Base-by-base conservation (phyloP, 2,113 vertebrate species). In the Clarias batrachus region DNA sequence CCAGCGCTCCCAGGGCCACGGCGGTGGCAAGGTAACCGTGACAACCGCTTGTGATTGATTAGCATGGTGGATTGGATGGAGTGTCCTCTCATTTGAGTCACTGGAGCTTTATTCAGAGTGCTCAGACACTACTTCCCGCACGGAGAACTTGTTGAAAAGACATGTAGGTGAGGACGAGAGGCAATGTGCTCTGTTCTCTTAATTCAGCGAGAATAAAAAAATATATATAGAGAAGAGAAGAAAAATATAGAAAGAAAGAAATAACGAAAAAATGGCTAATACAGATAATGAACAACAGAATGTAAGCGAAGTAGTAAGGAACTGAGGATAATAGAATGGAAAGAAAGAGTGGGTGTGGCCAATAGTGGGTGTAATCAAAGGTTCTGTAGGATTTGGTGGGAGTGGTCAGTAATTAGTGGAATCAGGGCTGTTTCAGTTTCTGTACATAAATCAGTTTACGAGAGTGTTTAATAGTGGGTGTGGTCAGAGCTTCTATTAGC, bases 41-140 rank as follows among this genome's bases (percentile, higher is more conserved):
- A 87, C 83, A 91, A 89, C 91, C 91, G 91, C 88, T 85, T 11
- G 87, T 93, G 94, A 95, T 93, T 95, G 93, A 95, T 94, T 94
- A 91, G 92, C 88, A 90, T 93, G 92, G 93, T 90, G 93, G 93
- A 93, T 65, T 88, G 80, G 93, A 93, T 91, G 92, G 88, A 88
- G 90, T 90, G 85, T 93, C 92, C 93, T 93, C 94, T 94, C 93
- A 92, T 88, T 89, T 86, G 88, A 92, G 90, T 60, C 77, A 59
- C 54, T 79, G 54, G 77, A 79, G 77, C 27, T 60, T 80, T 59
- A 33, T 60, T 80, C 56, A 3, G 56, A 80, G 77, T 11, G 56
- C 77, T 25, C 12, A 19, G 56, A 57, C 54, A 57, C 54, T 60
- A 60, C 60, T 62, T 81, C 78, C 62, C 21, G 30, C 57, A 33